Conservation (phyloP, 1,140 invertebrate genomes). For the Solenopsis invicta region DNA sequence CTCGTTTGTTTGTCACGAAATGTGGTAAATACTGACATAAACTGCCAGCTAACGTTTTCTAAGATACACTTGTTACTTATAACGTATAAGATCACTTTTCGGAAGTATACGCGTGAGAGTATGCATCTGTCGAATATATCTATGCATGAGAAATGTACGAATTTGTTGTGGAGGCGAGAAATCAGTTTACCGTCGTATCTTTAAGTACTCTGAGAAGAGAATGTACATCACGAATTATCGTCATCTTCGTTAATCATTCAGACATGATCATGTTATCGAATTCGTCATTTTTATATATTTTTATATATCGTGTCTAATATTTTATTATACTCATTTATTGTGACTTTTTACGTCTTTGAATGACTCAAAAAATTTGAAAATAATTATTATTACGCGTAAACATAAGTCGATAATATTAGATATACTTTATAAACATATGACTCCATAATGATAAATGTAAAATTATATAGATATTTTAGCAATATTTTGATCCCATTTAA, state of each 20-base stretch:
- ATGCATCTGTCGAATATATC: constrained; percentile 23
- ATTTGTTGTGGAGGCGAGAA: constrained; percentile 10
- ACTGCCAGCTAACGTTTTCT: constrained; percentile 53
- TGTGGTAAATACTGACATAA: constrained; percentile 30
- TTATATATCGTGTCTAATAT: constrained; percentile 53
- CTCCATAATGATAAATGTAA: constrained; percentile 47
- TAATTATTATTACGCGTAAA: constrained; percentile 60
- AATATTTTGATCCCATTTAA: constrained; percentile 45
- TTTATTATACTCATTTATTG: constrained; percentile 62
- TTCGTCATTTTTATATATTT: constrained; percentile 72
- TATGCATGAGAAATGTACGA: constrained; percentile 20
- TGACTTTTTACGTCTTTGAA: constrained; percentile 29
- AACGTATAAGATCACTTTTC: constrained; percentile 41
- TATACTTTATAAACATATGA: constrained; percentile 57
- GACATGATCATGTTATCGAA: constrained; percentile 45
- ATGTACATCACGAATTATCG: constrained; percentile 46
- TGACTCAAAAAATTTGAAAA: constrained; percentile 44
- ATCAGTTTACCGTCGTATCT: constrained; percentile 35
- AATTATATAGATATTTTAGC: constrained; percentile 62
- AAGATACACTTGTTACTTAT: constrained; percentile 39
- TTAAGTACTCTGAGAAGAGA: constrained; percentile 38
- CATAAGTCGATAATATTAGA: constrained; percentile 64
- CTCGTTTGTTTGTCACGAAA: not conserved
- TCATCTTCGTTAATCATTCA: constrained; percentile 51
- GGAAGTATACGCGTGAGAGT: constrained; percentile 25